phyloP scores from a whole-genome alignment of 2,113 vertebrate species.

The Ascaphus truei region DNA sequence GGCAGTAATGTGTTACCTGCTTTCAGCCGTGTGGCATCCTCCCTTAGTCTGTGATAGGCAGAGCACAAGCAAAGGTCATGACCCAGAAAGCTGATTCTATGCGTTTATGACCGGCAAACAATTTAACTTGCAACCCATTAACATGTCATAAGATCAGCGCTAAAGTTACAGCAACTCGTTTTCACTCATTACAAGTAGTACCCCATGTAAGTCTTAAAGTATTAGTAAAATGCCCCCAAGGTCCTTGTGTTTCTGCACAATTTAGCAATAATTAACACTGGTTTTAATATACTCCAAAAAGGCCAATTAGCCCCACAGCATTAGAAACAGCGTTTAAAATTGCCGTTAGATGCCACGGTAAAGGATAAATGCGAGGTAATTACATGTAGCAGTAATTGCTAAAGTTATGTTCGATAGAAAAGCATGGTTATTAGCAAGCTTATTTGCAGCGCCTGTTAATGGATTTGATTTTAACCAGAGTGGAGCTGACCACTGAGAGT shows the following conservation, averaged over 20 bases:
- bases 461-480: conserved; percentile 37
- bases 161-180: conserved; percentile 20
- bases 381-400: conserved; percentile 59
- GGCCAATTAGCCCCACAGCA: conserved; percentile 57
- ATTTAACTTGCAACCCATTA: not conserved
- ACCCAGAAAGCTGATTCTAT: not conserved
- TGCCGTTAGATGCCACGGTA: conserved; percentile 59
- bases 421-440: conserved; percentile 36
- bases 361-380: conserved; percentile 59
- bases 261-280: conserved; percentile 67
- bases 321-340: conserved; percentile 58
- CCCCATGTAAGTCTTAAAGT: conserved; percentile 25
- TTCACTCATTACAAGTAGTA: conserved; percentile 42
- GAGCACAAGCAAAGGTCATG: not conserved
- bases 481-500: not conserved
- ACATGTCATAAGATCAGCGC: conserved; percentile 40
- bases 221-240: conserved; percentile 48
- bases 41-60: not conserved
- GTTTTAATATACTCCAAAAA: conserved; percentile 56
- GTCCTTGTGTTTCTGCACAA: conserved; percentile 36
- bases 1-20: no score
- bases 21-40: not conserved
- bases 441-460: conserved; percentile 44
- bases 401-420: conserved; percentile 51
- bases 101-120: not conserved